Evolutionary conservation across 2,113 vertebrate species (phyloP).

Genomic region (Bujurquina vittata): DNA sequence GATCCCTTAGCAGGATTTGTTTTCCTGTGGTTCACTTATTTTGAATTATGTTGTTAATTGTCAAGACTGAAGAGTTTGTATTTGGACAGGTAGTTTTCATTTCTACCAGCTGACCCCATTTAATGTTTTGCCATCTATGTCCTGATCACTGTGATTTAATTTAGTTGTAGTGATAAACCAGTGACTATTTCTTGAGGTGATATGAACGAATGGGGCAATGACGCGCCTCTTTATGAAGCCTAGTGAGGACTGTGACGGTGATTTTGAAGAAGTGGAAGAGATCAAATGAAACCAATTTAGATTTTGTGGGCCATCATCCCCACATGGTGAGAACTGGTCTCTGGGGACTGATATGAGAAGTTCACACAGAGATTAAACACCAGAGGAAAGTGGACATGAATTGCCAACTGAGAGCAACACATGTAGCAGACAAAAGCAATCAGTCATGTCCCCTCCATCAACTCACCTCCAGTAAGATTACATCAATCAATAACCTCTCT

Average conservation of each 20-base stretch:
- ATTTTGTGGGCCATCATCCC: conserved; percentile 20
- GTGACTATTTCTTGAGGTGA: background rate
- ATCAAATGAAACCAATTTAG: conserved; percentile 48
- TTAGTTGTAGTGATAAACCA: background rate
- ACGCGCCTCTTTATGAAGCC: conserved; percentile 1
- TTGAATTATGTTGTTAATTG: conserved; percentile 3
- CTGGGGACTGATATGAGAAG: conserved; percentile 39
- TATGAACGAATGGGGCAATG: background rate
- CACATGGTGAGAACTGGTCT: background rate
- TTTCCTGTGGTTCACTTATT: background rate
- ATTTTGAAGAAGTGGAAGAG: conserved; percentile 35
- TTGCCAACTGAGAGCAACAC: conserved; percentile 78
- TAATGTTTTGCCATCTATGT: background rate
- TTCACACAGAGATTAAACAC: conserved; percentile 73
- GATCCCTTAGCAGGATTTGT: too few species aligned
- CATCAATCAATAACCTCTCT: conserved; percentile 85
- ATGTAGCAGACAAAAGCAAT: conserved; percentile 83
- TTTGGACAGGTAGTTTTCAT: background rate
- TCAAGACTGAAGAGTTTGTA: background rate
- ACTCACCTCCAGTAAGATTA: conserved; percentile 85
- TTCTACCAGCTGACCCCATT: background rate
- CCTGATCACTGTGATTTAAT: conserved; percentile 10
- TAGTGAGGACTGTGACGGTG: conserved; percentile 19
- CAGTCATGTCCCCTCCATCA: conserved; percentile 74
- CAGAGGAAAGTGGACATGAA: conserved; percentile 80